These are phyloP conservation scores for Thysanoteuthis rhombus DNA, from an alignment of 2,888 invertebrate genomes.

Conservation along the genomic window DNA sequence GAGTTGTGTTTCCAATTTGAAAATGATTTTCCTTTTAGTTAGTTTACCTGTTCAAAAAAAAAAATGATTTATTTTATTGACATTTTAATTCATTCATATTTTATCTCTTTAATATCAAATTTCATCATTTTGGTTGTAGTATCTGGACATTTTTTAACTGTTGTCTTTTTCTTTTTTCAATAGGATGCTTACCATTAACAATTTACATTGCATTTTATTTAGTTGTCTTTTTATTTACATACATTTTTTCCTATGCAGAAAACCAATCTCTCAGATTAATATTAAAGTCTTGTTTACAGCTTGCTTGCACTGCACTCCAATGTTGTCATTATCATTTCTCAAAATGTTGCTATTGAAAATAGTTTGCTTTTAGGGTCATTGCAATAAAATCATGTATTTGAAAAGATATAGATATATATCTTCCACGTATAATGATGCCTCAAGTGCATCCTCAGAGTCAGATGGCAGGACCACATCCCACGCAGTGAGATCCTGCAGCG, in stretches of 20 bases:
- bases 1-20: background rate
- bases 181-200: background rate
- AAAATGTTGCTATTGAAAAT: background rate
- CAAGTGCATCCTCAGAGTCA: too few relatives aligned
- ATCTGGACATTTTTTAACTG: background rate
- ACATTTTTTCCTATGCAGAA: background rate
- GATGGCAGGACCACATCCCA: too few relatives aligned
- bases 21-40: background rate
- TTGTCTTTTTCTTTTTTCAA: background rate
- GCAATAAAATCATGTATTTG: background rate
- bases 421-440: too few relatives aligned
- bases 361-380: background rate
- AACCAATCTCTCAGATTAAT: background rate
- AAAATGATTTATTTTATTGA: too few relatives aligned
- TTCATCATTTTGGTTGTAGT: background rate
- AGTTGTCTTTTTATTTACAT: too few relatives aligned
- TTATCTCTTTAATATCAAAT: background rate
- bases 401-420: background rate
- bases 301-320: background rate
- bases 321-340: background rate
- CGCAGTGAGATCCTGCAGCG: too few relatives aligned
- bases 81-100: background rate
- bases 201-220: background rate
- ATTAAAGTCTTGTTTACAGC: background rate
- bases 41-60: background rate